phyloP scores from a whole-genome alignment of 2,113 vertebrate species.

The Cynoglossus semilaevis region DNA sequence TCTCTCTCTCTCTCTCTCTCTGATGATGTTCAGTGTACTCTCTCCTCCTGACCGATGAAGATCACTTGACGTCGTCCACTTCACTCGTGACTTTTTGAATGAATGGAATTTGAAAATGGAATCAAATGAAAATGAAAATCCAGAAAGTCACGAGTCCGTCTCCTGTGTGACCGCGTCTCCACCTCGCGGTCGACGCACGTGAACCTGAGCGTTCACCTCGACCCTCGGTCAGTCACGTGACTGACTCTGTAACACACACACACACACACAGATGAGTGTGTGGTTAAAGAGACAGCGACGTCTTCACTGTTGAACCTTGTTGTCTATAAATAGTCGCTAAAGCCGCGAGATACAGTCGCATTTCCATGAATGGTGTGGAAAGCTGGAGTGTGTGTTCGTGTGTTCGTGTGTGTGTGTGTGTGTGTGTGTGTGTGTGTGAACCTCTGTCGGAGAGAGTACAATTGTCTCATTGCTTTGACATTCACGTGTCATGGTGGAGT shows the following conservation, averaged over 20 bases:
- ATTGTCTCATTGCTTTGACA: constrained; percentile 40
- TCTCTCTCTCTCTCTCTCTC: background rate
- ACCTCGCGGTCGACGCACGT: no score
- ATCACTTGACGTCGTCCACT: background rate
- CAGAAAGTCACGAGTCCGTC: no score
- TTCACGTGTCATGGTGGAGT: constrained; percentile 45
- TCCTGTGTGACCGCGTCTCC: no score
- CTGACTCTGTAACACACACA: no score
- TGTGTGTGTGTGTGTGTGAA: constrained; percentile 7
- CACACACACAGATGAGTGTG: no score
- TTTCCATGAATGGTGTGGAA: constrained; percentile 65
- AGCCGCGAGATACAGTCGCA: constrained; percentile 39
- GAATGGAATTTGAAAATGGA: no score
- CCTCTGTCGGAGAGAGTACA: constrained; percentile 18
- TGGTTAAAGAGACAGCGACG: no score
- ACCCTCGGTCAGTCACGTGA: no score
- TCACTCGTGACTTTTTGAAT: background rate
- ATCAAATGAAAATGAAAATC: no score
- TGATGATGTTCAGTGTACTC: background rate
- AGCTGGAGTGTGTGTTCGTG: constrained; percentile 30
- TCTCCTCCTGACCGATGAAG: background rate
- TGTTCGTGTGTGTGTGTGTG: constrained; percentile 8
- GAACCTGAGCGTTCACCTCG: no score
- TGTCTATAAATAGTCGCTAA: constrained; percentile 46
- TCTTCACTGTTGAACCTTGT: constrained; percentile 26